A percentile compares a stretch with the other conserved stretches of the same genome.
Evolutionary conservation across 2,888 invertebrate species (phyloP).

Genomic region (Euzophera pinguis): DNA sequence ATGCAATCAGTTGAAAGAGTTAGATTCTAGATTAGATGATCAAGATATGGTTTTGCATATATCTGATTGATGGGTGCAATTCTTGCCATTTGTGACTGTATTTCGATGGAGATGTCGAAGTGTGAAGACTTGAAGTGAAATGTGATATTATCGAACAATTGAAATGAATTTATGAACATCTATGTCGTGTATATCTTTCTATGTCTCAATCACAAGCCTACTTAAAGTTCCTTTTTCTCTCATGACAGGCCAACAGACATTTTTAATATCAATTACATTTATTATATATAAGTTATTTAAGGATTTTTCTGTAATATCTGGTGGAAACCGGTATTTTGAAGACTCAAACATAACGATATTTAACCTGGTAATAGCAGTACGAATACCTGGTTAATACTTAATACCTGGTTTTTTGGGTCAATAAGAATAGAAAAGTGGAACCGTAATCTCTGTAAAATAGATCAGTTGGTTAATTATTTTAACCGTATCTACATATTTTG

Average conservation of each 20-base stretch:
- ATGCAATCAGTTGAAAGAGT: slow-evolving; percentile 31
- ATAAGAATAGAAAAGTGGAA: too few relatives aligned
- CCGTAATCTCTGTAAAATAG: too few relatives aligned
- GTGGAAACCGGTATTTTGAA: background rate
- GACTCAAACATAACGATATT: background rate
- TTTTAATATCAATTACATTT: background rate
- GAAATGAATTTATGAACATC: background rate
- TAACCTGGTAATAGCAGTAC: too few relatives aligned
- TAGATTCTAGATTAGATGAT: slow-evolving; percentile 30
- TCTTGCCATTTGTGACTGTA: slow-evolving; percentile 1
- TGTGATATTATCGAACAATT: background rate
- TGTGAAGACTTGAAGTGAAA: background rate
- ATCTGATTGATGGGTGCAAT: slow-evolving; percentile 27
- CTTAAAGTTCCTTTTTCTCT: slow-evolving; percentile 7
- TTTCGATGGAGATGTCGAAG: background rate
- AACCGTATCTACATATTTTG: too few relatives aligned
- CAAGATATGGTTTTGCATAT: slow-evolving; percentile 31
- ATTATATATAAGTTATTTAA: too few relatives aligned
- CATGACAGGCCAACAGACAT: background rate
- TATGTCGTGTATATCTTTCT: background rate
- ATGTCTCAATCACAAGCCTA: background rate
- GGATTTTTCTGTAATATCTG: too few relatives aligned
- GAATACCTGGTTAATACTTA: too few relatives aligned
- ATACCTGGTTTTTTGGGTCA: too few relatives aligned
- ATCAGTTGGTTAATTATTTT: too few relatives aligned